Percentiles rank a stretch among this genome's conserved stretches.
phyloP scores from a whole-genome alignment of 1,140 invertebrate species.

The Rhagoletis zephyria region DNA sequence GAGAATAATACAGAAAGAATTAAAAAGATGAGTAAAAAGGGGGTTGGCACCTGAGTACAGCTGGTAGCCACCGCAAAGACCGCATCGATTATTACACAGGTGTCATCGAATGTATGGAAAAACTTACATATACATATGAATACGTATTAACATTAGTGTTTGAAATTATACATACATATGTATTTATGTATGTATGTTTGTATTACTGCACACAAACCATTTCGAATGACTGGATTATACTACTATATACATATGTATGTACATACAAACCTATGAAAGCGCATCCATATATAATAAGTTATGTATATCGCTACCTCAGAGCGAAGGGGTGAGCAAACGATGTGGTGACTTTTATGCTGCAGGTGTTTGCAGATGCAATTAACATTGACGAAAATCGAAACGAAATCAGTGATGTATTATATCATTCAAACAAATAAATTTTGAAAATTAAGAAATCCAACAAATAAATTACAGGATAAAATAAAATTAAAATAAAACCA shows the following conservation, averaged over 20 bases:
- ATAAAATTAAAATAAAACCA: too few species aligned
- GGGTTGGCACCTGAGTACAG: neutral
- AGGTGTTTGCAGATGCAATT: slow-evolving; percentile 19
- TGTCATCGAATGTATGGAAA: slow-evolving; percentile 16
- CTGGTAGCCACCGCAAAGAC: neutral
- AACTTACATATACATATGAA: neutral
- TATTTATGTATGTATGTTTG: neutral
- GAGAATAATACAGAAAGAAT: slow-evolving; percentile 3
- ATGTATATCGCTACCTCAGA: neutral
- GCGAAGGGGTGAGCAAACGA: neutral
- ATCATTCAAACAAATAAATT: neutral
- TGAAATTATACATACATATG: neutral
- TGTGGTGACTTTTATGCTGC: neutral
- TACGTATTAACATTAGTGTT: too few species aligned
- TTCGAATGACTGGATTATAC: too few species aligned
- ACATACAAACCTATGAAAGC: neutral
- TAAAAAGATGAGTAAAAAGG: neutral
- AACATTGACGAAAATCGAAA: neutral
- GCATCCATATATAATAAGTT: neutral
- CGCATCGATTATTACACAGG: slow-evolving; percentile 5
- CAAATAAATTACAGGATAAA: too few species aligned
- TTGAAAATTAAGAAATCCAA: too few species aligned
- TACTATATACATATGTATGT: neutral
- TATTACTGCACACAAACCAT: too few species aligned
- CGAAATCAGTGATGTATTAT: neutral